These are phyloP conservation scores for Plebejus anna DNA, from an alignment of 2,888 invertebrate species.

Conservation along the genomic window DNA sequence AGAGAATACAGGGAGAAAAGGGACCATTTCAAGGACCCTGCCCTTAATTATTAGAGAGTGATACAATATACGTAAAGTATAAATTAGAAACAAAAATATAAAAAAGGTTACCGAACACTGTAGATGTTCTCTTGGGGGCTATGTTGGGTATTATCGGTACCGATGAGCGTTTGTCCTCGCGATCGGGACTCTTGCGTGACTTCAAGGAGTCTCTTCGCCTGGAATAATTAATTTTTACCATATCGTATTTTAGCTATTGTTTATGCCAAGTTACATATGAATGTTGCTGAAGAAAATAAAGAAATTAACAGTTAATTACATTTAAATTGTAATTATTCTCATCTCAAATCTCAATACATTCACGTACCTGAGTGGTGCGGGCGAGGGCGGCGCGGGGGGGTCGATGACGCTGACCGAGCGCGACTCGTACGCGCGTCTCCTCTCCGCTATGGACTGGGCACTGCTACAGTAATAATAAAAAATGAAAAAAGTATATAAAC, in stretches of 20 bases:
- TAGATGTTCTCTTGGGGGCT: conserved; percentile 90
- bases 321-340: too few species aligned
- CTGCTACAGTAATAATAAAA: conserved; percentile 49
- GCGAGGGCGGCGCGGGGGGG: conserved; percentile 87
- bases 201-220: conserved; percentile 86
- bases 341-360: too few species aligned
- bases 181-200: conserved; percentile 80
- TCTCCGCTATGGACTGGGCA: conserved; percentile 87
- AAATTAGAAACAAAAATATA: neutral
- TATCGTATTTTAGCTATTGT: too few species aligned
- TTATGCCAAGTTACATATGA: too few species aligned
- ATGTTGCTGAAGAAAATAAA: too few species aligned
- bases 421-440: conserved; percentile 87
- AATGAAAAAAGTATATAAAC: neutral
- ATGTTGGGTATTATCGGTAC: conserved; percentile 81
- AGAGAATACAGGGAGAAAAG: too few species aligned
- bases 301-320: too few species aligned
- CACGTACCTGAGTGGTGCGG: conserved; percentile 82
- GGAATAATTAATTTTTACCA: conserved; percentile 29
- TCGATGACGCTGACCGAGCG: conserved; percentile 84
- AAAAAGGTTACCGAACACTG: conserved; percentile 85
- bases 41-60: too few species aligned
- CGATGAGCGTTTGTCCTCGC: conserved; percentile 75
- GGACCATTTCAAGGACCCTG: too few species aligned
- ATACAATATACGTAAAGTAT: too few species aligned